phyloP scores from a whole-genome alignment of 2,888 invertebrate species.

The Yponomeuta evonymella region DNA sequence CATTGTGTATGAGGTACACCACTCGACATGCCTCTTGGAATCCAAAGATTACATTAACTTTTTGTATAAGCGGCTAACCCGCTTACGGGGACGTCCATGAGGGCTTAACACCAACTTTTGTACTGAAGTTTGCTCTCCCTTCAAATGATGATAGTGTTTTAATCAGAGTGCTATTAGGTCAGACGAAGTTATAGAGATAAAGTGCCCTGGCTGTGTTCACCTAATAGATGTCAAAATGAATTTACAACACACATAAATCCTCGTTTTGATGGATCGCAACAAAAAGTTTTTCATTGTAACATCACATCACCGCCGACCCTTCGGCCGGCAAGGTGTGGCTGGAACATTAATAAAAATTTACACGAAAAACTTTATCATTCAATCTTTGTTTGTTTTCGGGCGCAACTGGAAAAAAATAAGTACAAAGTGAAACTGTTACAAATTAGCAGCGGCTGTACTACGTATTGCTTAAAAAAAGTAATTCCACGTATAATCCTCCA shows the following conservation, averaged over 20 bases:
- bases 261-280: background rate
- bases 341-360: constrained; percentile 1
- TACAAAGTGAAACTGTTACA: too few relatives aligned
- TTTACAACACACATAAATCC: background rate
- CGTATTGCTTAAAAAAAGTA: too few relatives aligned
- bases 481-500: too few relatives aligned
- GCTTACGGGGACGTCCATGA: background rate
- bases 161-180: background rate
- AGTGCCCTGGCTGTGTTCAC: background rate
- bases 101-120: background rate
- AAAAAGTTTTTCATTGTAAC: background rate
- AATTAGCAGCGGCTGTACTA: too few relatives aligned
- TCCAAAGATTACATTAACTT: constrained; percentile 9
- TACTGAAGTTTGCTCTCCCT: too few relatives aligned
- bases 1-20: constrained; percentile 10
- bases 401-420: background rate
- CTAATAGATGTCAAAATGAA: background rate
- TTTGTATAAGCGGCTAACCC: background rate
- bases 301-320: background rate
- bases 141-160: background rate
- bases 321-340: background rate
- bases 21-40: constrained; percentile 11
- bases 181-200: background rate
- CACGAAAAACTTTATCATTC: background rate
- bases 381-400: background rate